Evolutionary conservation across 2,797 vertebrate species (phyloP), one percentile per base, ranked within the genome.

Genomic region (Nasua narica): DNA sequence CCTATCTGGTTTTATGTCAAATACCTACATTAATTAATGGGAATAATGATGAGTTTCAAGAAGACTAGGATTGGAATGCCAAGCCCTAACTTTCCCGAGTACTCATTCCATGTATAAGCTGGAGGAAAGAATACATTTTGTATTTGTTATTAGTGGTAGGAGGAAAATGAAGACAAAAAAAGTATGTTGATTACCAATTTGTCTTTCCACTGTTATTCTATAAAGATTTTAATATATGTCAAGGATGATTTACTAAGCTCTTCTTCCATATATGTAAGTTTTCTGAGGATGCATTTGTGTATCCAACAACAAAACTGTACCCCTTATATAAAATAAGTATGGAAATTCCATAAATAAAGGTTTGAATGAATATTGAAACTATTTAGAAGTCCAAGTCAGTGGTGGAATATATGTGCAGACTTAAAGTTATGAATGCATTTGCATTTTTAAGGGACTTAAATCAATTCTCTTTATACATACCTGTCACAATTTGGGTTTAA

Each of bases 371-470:
- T 96, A 93, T 52, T 81, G 87, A 93, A 97, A 96, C 76, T 92
- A 54, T 94, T 96, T 96, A 96, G 77, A 95, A 97, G 74, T 97
- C 76, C 43, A 77, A 91, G 87, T 72, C 86, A 94, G 52, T 62
- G 52, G 25, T 69, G 84, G 85, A 96, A 95, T 97, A 96, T 97
- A 93, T 95, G 67, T 88, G 43, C 65, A 82, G 65, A 96, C 85
- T 96, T 97, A 78, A 95, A 91, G 67, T 94, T 95, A 96, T 96
- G 90, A 97, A 96, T 96, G 67, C 25, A 96, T 97, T 97, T 97
- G 87, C 97, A 98, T 97, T 96, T 97, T 96, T 97, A 95, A 97
- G 35, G 0, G 43, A n/a, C 54, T 96, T 97, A 95, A 96, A 97
- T 98, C 91, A 96, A 82, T 91, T 50, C 46, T 52, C 10, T 90